Percentiles rank a stretch among this genome's conserved stretches.
phyloP scores from a whole-genome alignment of 2,797 vertebrate species.

The Pelochelys cantorii region DNA sequence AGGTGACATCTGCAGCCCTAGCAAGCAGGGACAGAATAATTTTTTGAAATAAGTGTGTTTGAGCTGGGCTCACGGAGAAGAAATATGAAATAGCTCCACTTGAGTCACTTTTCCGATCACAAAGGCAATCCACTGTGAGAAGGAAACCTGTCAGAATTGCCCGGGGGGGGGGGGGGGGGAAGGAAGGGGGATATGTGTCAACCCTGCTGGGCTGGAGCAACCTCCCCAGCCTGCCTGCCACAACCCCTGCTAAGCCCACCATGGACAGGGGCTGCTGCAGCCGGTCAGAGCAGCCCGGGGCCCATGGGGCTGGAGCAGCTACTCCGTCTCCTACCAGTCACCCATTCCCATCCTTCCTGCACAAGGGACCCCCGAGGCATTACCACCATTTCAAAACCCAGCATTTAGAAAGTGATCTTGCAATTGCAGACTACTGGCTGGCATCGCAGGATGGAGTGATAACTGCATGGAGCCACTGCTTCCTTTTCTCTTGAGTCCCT shows the following conservation, averaged over 20 bases:
- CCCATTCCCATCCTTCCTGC: too few relatives aligned
- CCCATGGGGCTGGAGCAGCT: too few relatives aligned
- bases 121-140: background rate
- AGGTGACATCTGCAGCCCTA: constrained; percentile 3
- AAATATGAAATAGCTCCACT: background rate
- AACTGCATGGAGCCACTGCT: constrained; percentile 7
- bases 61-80: constrained; percentile 1
- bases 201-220: too few relatives aligned
- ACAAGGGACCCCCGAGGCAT: background rate
- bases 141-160: background rate
- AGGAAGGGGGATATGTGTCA: too few relatives aligned
- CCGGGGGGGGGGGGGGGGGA: too few relatives aligned
- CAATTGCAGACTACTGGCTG: constrained; percentile 3
- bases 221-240: too few relatives aligned
- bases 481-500: background rate
- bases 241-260: too few relatives aligned
- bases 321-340: too few relatives aligned
- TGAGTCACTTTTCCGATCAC: background rate
- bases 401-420: background rate
- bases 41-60: background rate
- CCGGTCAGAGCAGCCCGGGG: too few relatives aligned
- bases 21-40: background rate
- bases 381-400: background rate
- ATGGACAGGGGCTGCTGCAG: too few relatives aligned
- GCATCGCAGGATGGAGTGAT: constrained; percentile 29